Percentiles rank a stretch among this genome's conserved stretches.
phyloP scores from a whole-genome alignment of 1,140 invertebrate species.

The Diorhabda carinulata region DNA sequence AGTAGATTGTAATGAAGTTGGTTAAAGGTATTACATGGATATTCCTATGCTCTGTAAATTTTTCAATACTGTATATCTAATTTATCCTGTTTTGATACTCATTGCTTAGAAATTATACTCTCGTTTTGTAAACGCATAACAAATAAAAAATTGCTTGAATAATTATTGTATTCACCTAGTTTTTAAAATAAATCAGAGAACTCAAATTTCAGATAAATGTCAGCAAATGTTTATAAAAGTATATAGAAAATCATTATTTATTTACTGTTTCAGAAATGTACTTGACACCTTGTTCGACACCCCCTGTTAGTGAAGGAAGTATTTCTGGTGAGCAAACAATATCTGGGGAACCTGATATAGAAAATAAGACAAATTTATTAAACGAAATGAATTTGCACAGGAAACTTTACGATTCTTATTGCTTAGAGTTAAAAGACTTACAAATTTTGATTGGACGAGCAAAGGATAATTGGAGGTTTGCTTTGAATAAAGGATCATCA shows the following conservation, averaged over 20 bases:
- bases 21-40: too few relatives aligned
- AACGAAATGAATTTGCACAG: constrained; percentile 66
- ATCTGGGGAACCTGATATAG: constrained; percentile 31
- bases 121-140: too few relatives aligned
- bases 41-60: too few relatives aligned
- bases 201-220: too few relatives aligned
- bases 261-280: constrained; percentile 59
- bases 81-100: too few relatives aligned
- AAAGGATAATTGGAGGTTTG: constrained; percentile 86
- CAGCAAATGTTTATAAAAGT: too few relatives aligned
- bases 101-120: too few relatives aligned
- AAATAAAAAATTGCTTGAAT: too few relatives aligned
- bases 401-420: constrained; percentile 79
- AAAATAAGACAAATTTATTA: constrained; percentile 37
- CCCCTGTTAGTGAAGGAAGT: constrained; percentile 72
- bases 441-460: constrained; percentile 84
- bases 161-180: too few relatives aligned
- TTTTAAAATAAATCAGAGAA: too few relatives aligned
- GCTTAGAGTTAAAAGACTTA: constrained; percentile 77
- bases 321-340: constrained; percentile 48
- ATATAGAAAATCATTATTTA: background rate
- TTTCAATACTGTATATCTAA: too few relatives aligned
- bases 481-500: constrained; percentile 76
- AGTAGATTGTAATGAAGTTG: too few relatives aligned
- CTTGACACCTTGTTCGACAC: constrained; percentile 89